These are phyloP conservation scores for Atta colombica DNA, from an alignment of 1,140 invertebrate species.

Conservation along the genomic window DNA sequence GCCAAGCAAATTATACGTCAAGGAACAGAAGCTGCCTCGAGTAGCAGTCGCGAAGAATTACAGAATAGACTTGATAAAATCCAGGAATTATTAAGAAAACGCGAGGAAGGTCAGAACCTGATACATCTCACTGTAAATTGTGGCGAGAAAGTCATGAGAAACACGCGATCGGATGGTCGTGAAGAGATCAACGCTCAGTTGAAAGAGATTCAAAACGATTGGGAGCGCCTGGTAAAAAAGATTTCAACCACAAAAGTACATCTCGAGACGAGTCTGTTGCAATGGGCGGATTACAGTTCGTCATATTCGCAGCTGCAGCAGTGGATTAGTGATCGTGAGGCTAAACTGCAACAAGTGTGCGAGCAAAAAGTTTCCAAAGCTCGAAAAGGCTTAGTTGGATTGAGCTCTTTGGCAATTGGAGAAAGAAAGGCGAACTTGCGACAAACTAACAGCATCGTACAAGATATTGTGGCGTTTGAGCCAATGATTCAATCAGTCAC, in stretches of 20 bases:
- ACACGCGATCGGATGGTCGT: conserved; percentile 95
- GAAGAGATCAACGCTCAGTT: conserved; percentile 95
- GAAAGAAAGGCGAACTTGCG: conserved; percentile 95
- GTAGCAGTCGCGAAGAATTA: conserved; percentile 93
- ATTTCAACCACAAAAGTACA: conserved; percentile 97
- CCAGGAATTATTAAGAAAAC: conserved; percentile 93
- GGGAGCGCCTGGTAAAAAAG: conserved; percentile 96
- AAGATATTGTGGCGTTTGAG: conserved; percentile 97
- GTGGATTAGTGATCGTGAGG: conserved; percentile 98
- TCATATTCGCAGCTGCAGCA: conserved; percentile 96
- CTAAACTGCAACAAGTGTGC: conserved; percentile 96
- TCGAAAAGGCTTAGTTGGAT: conserved; percentile 91
- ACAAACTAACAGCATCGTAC: conserved; percentile 96
- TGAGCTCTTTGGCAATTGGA: conserved; percentile 92
- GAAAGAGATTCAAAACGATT: conserved; percentile 96
- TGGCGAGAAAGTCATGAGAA: conserved; percentile 96
- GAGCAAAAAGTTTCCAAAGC: conserved; percentile 94
- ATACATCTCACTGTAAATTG: conserved; percentile 96
- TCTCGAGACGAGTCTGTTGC: conserved; percentile 95
- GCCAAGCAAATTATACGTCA: conserved; percentile 94
- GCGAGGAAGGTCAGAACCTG: conserved; percentile 96
- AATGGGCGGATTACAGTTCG: conserved; percentile 98
- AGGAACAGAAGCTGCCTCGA: conserved; percentile 92
- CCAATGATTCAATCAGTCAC: conserved; percentile 98
- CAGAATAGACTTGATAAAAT: conserved; percentile 93